phyloP scores from a whole-genome alignment of 2,888 invertebrate genomes.

The Hypolimnas misippus region DNA sequence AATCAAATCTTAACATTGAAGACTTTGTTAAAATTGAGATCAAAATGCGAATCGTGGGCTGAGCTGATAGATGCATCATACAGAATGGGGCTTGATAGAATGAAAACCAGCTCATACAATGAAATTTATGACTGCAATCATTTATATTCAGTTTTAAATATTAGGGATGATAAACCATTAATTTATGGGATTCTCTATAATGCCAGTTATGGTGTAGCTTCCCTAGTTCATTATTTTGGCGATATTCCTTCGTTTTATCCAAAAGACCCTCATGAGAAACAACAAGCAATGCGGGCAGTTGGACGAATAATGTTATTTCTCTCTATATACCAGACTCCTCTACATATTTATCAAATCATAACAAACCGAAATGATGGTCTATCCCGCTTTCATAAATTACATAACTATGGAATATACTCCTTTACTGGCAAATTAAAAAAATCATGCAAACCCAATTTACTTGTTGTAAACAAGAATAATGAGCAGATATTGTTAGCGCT shows the following conservation, averaged over 20 bases:
- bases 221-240: slow-evolving; percentile 41
- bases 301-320: slow-evolving; percentile 46
- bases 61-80: slow-evolving; percentile 43
- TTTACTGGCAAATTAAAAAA: slow-evolving; percentile 48
- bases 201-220: slow-evolving; percentile 41
- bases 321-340: slow-evolving; percentile 28
- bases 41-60: slow-evolving; percentile 41
- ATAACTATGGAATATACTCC: slow-evolving; percentile 44
- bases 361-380: not conserved
- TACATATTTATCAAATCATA: slow-evolving; percentile 19
- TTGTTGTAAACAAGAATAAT: slow-evolving; percentile 43
- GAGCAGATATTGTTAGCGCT: slow-evolving; percentile 46
- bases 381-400: slow-evolving; percentile 3
- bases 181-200: slow-evolving; percentile 45
- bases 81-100: slow-evolving; percentile 37
- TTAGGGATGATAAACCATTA: slow-evolving; percentile 42
- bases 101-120: slow-evolving; percentile 36
- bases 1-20: slow-evolving; percentile 37
- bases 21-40: slow-evolving; percentile 45
- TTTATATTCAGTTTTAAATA: slow-evolving; percentile 42
- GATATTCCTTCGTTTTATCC: slow-evolving; percentile 44
- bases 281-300: slow-evolving; percentile 42
- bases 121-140: slow-evolving; percentile 42
- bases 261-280: slow-evolving; percentile 23
- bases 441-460: slow-evolving; percentile 47